Conservation (phyloP, 2,113 vertebrate genomes). For the Hippolais icterina region DNA sequence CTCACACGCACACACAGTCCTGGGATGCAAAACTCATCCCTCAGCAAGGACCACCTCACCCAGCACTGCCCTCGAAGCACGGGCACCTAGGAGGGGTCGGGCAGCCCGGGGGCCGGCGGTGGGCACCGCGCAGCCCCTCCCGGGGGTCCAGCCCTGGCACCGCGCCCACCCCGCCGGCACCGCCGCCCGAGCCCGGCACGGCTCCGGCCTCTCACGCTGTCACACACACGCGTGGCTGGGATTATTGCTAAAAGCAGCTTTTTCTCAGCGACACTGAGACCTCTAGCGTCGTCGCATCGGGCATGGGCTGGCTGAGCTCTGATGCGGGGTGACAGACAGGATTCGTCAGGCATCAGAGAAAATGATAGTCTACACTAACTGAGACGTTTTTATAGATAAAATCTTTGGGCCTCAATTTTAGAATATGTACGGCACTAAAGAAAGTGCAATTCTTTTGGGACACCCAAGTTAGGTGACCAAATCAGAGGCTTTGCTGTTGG, state of each 20-base stretch:
- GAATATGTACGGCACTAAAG: background rate
- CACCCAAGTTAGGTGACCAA: background rate
- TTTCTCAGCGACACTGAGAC: background rate
- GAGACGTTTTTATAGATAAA: rapidly evolving
- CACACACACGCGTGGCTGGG: background rate
- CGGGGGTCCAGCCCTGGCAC: background rate
- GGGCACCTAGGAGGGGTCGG: background rate
- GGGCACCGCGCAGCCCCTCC: background rate
- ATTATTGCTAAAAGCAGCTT: background rate
- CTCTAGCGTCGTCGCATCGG: background rate
- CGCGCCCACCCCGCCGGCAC: background rate
- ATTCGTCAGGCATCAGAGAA: background rate
- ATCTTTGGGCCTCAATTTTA: background rate
- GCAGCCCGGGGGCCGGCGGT: background rate
- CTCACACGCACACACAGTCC: background rate
- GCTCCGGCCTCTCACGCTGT: background rate
- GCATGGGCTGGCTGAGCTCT: background rate
- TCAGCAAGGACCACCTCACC: background rate
- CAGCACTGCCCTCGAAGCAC: background rate
- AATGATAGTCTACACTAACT: background rate
- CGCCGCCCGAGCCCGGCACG: background rate
- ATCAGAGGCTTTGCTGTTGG: background rate
- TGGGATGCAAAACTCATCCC: background rate
- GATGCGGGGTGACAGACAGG: background rate
- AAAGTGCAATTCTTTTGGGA: background rate